These are phyloP conservation scores for Aculops lycopersici DNA, from an alignment of 1,140 invertebrate genomes.

Conservation along the genomic window DNA sequence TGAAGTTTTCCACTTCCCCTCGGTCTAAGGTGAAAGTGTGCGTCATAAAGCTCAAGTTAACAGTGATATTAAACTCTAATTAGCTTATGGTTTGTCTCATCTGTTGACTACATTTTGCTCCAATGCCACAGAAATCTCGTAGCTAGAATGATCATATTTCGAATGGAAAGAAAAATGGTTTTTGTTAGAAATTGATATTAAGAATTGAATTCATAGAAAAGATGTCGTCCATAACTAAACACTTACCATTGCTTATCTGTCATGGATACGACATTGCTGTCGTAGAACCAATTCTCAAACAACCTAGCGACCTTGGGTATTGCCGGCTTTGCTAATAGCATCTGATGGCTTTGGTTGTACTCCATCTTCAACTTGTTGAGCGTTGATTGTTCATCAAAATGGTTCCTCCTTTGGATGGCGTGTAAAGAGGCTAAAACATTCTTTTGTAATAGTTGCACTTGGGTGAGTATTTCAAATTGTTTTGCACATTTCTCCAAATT, in stretches of 20 bases:
- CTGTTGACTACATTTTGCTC: not conserved
- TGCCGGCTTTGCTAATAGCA: constrained; percentile 2
- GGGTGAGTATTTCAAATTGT: constrained; percentile 92
- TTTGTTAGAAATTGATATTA: not conserved
- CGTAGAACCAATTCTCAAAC: constrained; percentile 9
- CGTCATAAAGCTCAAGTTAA: too few species aligned
- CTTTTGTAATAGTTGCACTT: constrained; percentile 65
- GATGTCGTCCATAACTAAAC: not conserved
- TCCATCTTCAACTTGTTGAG: constrained; percentile 3
- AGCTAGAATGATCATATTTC: constrained; percentile 7
- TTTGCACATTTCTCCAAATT: constrained; percentile 94
- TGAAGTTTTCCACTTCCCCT: too few species aligned
- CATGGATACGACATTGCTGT: constrained; percentile 4
- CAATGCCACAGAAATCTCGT: not conserved
- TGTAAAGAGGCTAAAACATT: constrained; percentile 7
- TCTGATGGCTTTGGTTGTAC: not conserved
- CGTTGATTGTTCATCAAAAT: constrained; percentile 3
- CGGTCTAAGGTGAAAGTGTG: too few species aligned
- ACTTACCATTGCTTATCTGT: constrained; percentile 9
- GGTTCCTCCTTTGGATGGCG: constrained; percentile 5
- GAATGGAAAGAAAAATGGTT: not conserved
- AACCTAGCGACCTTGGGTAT: constrained; percentile 8
- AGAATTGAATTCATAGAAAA: not conserved
- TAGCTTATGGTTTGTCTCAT: too few species aligned
- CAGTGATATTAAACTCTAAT: too few species aligned